These are phyloP conservation scores for Upupa epops DNA, from an alignment of 2,113 vertebrate genomes.

Conservation along the genomic window DNA sequence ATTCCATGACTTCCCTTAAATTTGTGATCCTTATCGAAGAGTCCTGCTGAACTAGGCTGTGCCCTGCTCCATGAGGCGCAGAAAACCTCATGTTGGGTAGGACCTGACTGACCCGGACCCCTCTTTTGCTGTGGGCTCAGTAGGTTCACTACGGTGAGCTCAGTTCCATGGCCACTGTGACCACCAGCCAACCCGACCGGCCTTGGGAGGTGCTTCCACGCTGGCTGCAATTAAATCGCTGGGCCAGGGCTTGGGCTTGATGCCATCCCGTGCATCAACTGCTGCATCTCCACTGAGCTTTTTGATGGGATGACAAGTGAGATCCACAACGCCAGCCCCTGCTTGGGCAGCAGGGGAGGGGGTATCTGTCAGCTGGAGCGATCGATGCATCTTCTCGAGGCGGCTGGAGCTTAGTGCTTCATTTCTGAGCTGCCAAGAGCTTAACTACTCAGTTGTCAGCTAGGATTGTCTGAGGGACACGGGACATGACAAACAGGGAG, in stretches of 20 bases:
- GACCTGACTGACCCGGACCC: background rate
- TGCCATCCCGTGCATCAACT: background rate
- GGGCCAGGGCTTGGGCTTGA: constrained; percentile 1
- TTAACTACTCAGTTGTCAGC: constrained; percentile 8
- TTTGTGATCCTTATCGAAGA: background rate
- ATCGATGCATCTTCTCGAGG: constrained; percentile 32
- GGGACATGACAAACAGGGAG: background rate
- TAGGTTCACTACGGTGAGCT: rapidly evolving
- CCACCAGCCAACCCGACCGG: background rate
- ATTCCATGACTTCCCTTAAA: background rate
- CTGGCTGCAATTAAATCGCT: background rate
- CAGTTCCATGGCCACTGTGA: rapidly evolving
- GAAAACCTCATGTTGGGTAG: background rate
- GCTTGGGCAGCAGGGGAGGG: background rate
- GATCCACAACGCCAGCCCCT: background rate
- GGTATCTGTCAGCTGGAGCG: constrained; percentile 35
- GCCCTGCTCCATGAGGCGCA: background rate
- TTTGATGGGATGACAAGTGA: background rate
- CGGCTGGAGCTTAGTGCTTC: background rate
- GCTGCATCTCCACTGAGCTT: background rate
- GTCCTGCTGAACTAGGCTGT: background rate
- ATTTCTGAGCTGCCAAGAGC: constrained; percentile 42
- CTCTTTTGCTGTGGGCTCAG: background rate
- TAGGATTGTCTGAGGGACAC: background rate
- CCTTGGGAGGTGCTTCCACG: background rate